These are phyloP conservation scores for Gymnosoma rotundatum DNA, from an alignment of 2,888 invertebrate genomes.

Conservation along the genomic window DNA sequence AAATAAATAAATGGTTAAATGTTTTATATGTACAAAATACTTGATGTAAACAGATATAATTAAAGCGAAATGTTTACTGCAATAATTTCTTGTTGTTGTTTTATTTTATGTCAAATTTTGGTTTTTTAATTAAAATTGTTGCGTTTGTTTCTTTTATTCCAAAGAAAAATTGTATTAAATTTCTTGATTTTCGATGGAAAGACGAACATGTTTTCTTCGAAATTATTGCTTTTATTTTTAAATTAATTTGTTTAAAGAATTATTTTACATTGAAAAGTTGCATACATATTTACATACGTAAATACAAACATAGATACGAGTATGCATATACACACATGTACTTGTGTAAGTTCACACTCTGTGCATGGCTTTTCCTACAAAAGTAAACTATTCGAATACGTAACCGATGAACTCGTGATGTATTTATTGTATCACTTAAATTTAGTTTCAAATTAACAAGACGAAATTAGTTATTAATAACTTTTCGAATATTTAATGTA, in stretches of 20 bases:
- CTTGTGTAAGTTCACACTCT: no score
- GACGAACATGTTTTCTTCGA: slow-evolving; percentile 11
- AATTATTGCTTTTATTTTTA: background rate
- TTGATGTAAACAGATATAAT: slow-evolving; percentile 22
- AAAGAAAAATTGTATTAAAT: slow-evolving; percentile 22
- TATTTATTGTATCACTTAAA: no score
- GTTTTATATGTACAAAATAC: slow-evolving; percentile 14
- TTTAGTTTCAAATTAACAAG: no score
- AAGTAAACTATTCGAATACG: no score
- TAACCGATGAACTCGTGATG: no score
- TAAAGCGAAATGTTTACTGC: background rate
- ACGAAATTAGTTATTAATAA: no score
- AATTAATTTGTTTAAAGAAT: background rate
- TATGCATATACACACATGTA: no score
- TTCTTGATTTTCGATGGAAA: slow-evolving; percentile 27
- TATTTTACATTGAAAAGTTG: slow-evolving; percentile 3
- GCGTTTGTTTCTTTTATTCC: slow-evolving; percentile 25
- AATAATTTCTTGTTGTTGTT: slow-evolving; percentile 18
- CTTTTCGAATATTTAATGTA: no score
- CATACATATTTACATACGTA: background rate
- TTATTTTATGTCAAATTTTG: slow-evolving; percentile 21
- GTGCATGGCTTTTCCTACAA: no score
- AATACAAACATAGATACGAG: no score
- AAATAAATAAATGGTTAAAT: slow-evolving; percentile 42
- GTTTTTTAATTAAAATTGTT: slow-evolving; percentile 19